Evolutionary conservation across 2,113 vertebrate genomes (phyloP).

Genomic region (Limnothrissa miodon): DNA sequence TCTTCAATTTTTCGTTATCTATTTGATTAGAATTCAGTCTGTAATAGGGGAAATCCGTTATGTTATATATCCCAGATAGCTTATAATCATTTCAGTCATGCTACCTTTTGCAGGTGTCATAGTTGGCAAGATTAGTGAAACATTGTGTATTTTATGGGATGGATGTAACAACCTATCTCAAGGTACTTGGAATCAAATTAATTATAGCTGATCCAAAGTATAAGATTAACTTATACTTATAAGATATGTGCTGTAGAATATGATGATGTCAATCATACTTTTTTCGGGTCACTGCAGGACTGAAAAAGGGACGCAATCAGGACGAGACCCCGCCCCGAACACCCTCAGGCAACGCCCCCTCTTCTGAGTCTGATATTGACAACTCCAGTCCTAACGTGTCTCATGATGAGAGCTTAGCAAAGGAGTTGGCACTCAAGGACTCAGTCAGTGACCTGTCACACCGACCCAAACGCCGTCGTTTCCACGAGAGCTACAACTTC

Average conservation of each 20-base stretch:
- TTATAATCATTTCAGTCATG: no score
- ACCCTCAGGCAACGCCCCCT: constrained; percentile 90
- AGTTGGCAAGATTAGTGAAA: not conserved
- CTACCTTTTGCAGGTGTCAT: not conserved
- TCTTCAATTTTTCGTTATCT: no score
- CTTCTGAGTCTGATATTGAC: constrained; percentile 95
- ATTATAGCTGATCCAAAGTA: no score
- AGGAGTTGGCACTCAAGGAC: constrained; percentile 95
- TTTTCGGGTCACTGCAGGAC: constrained; percentile 57
- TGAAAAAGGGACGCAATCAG: constrained; percentile 79
- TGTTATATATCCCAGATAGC: no score
- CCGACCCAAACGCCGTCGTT: constrained; percentile 93
- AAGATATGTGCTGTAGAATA: not conserved
- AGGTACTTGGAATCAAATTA: not conserved
- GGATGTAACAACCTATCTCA: not conserved
- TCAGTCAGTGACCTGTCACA: constrained; percentile 93
- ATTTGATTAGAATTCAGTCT: no score
- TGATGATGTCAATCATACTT: not conserved
- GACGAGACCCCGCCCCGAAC: constrained; percentile 94
- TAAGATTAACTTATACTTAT: not conserved
- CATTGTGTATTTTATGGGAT: not conserved
- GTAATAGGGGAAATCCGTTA: no score
- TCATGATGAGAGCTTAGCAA: constrained; percentile 92
- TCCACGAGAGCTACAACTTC: constrained; percentile 99
- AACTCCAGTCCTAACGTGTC: constrained; percentile 89